Base-by-base conservation (phyloP, 2,797 vertebrate genomes). In the Macrochelys suwanniensis region DNA sequence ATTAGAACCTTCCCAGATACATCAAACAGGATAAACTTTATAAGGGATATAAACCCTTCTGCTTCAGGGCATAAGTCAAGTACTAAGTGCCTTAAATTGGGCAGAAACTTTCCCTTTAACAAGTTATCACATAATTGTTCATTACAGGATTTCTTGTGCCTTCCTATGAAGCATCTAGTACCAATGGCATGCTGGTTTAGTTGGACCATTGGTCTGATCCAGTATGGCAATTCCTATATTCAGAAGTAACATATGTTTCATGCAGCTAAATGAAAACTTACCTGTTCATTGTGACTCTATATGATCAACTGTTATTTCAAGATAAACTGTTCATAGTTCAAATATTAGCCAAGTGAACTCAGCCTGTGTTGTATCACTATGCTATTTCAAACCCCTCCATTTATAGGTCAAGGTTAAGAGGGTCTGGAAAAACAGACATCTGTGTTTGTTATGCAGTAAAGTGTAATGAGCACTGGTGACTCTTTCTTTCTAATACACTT, bases 401-500 rank as follows among this genome's bases (percentile, higher is more conserved):
- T 3, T 76, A 77, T 31, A 93, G 95, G 88, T 93, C 88, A 92
- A 80, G 93, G 95, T 89, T 95, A 95, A 94, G 86, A 8, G 17
- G 88, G 80, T 88, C 91, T 97, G 92, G 93, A 84, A 95, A 97
- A 97, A 94, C 89, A 97, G 94, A 90, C 54, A 42, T 85, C 86
- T 90, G 88, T 93, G 96, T 95, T 94, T 3, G 0, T 87, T 94
- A 95, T 96, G 96, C 89, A 97, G 81, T 88, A 96, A 95, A 95
- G 83, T 96, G 78, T 92, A 94, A 97, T 89, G 97, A 97, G 92
- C 94, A 76, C 90, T 0, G 2, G 11, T 56, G 21, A 92, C 94
- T 89, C 92, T 89, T 94, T 81, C 96, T 96, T 94, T 81, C 96
- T 96, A 87, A 97, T 97, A 92, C 94, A 88, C 90, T 97, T 97